phyloP scores from a whole-genome alignment of 2,888 invertebrate genomes.

The Petrolisthes cinctipes region DNA sequence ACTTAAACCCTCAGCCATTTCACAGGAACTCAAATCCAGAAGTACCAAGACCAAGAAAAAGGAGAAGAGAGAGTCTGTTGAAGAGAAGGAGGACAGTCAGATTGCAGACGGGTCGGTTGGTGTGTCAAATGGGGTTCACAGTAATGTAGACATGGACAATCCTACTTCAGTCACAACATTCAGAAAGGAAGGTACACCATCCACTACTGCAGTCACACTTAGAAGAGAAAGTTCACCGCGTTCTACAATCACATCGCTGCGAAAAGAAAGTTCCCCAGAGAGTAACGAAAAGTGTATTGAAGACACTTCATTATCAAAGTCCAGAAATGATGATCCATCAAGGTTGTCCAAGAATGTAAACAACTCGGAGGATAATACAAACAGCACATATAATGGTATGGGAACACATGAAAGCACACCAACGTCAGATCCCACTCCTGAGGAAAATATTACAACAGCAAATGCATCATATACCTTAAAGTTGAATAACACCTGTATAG shows the following conservation, averaged over 20 bases:
- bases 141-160: not conserved
- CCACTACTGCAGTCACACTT: no score
- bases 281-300: not conserved
- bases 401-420: slow-evolving; percentile 3
- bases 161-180: no score
- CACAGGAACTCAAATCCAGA: slow-evolving; percentile 48
- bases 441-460: slow-evolving; percentile 17
- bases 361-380: not conserved
- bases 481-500: slow-evolving; percentile 4
- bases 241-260: not conserved
- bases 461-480: slow-evolving; percentile 40
- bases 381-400: not conserved
- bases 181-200: no score
- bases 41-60: slow-evolving; percentile 33
- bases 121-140: not conserved
- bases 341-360: not conserved
- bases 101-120: not conserved
- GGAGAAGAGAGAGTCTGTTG: slow-evolving; percentile 35
- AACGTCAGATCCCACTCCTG: not conserved
- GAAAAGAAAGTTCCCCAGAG: slow-evolving; percentile 24
- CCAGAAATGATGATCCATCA: not conserved
- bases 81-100: slow-evolving; percentile 13
- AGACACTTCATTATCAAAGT: not conserved
- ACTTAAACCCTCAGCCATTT: slow-evolving; percentile 46
- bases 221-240: no score